phyloP scores from a whole-genome alignment of 2,888 invertebrate genomes.

The Microctonus brassicae region DNA sequence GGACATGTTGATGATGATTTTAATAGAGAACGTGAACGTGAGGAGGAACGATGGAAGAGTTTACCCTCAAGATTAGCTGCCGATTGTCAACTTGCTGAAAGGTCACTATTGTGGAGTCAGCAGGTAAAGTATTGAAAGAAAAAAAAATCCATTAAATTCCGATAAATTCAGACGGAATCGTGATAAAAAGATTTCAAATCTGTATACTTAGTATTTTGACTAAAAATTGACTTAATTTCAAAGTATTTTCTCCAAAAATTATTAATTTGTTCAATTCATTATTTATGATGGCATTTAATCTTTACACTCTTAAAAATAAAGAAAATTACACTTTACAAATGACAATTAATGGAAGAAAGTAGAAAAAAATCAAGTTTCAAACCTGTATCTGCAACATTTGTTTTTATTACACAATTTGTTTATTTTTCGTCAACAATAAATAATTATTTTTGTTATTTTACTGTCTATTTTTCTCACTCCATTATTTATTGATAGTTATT shows the following conservation, averaged over 20 bases:
- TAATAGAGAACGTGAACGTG: slow-evolving; percentile 59
- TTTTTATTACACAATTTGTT: slow-evolving; percentile 51
- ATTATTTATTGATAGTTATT: slow-evolving; percentile 29
- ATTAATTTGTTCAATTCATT: background rate
- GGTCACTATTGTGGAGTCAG: slow-evolving; percentile 65
- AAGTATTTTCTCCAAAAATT: slow-evolving; percentile 21
- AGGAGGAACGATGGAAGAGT: slow-evolving; percentile 66
- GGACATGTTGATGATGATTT: slow-evolving; percentile 57
- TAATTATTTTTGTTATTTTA: slow-evolving; percentile 39
- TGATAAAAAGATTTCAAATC: background rate
- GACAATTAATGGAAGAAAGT: background rate
- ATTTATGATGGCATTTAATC: background rate
- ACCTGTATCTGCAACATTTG: slow-evolving; percentile 55
- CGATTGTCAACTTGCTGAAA: slow-evolving; percentile 65
- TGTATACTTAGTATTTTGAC: background rate
- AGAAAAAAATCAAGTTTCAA: background rate
- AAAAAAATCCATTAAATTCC: too few species aligned
- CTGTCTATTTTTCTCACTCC: slow-evolving; percentile 35
- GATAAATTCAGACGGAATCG: background rate
- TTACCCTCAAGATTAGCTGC: slow-evolving; percentile 64
- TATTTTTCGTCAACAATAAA: slow-evolving; percentile 50
- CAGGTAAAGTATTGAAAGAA: slow-evolving; percentile 60
- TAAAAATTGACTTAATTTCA: background rate
- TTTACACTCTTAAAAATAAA: slow-evolving; percentile 3
- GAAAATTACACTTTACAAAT: background rate